Evolutionary conservation across 2,888 invertebrate species (phyloP), one percentile per base, ranked within the genome.

Genomic region (Eristalinus aeneus): DNA sequence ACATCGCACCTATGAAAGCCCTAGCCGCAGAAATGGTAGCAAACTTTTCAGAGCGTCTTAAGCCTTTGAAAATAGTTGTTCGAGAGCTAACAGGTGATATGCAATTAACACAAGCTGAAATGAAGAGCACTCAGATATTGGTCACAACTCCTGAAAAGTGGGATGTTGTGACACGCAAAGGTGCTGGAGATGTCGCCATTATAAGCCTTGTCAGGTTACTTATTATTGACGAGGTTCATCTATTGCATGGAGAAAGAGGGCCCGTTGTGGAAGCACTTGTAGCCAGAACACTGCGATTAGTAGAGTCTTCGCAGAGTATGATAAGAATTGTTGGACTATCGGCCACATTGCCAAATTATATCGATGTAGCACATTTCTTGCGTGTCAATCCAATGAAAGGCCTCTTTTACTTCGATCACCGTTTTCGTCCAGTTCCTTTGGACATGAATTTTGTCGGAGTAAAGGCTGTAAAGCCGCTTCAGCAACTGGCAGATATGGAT

Each of bases 1-100:
- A 99, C 93, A 97, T 99, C 89, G 99, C 99, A 0, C 99, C 99
- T 1, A 99, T 99, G 99, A 99, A 99, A 93, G 99, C 99, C 0
- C 93, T 99, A 54, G 99, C 99, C 0, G 96, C 99, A 0, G 99
- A 99, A 94, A 99, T 99, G 98, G 98, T 99, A 0, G 94, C 95
- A 0, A 99, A 97, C 92, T 99, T 99, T 92, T 95, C 96, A 4
- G 96, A 95, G 89, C 95, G 97, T 68, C 93, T 99, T 0, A 94
- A 94, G 53, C 94, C 95, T 0, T 90, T 95, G 32, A 98, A 98
- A 6, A 95, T 99, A 31, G 91, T 93, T 0, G 99, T 99, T 0
- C 94, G 96, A 71, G 99, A 99, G 92, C 93, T 99, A 88, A 99
- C 99, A 0, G 99, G 99, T 16, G 99, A 99, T 91, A 99, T 99